These are phyloP conservation scores for Suillia variegata DNA, from an alignment of 2,888 invertebrate species.

Conservation along the genomic window DNA sequence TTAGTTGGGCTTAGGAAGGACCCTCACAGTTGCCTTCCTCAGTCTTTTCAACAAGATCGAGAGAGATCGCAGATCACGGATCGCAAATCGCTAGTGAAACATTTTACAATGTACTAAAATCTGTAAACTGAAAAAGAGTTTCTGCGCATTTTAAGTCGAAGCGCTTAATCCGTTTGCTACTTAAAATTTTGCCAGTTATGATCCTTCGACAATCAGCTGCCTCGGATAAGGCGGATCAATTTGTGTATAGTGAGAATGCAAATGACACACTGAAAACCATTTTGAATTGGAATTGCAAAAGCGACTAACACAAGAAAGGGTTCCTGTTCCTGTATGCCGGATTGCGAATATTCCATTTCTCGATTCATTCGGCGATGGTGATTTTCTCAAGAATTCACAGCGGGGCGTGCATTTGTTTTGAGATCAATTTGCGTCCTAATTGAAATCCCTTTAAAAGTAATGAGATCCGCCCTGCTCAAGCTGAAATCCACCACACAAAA, in stretches of 20 bases:
- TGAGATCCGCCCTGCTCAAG: constrained; percentile 36
- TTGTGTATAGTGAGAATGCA: background rate
- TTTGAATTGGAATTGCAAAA: too few relatives aligned
- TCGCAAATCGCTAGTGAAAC: background rate
- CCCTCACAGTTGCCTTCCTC: constrained; percentile 31
- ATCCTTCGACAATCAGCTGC: background rate
- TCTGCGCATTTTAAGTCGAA: background rate
- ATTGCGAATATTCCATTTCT: background rate
- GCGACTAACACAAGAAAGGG: too few relatives aligned
- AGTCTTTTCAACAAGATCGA: constrained; percentile 19
- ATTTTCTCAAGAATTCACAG: background rate
- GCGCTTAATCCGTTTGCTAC: background rate
- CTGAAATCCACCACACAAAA: background rate
- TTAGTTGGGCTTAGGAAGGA: constrained; percentile 4
- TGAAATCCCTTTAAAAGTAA: constrained; percentile 57
- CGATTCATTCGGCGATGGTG: too few relatives aligned
- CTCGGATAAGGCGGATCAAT: background rate
- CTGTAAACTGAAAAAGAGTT: too few relatives aligned
- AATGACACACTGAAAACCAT: too few relatives aligned
- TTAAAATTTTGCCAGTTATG: background rate
- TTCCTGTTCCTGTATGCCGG: background rate
- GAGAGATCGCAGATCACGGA: background rate
- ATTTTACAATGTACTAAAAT: too few relatives aligned
- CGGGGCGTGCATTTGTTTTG: constrained; percentile 47
- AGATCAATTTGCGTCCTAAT: constrained; percentile 56